Evolutionary conservation across 35 echinoderm and acorn worm species (phyloP).

Genomic region (Strongylocentrotus purpuratus): DNA sequence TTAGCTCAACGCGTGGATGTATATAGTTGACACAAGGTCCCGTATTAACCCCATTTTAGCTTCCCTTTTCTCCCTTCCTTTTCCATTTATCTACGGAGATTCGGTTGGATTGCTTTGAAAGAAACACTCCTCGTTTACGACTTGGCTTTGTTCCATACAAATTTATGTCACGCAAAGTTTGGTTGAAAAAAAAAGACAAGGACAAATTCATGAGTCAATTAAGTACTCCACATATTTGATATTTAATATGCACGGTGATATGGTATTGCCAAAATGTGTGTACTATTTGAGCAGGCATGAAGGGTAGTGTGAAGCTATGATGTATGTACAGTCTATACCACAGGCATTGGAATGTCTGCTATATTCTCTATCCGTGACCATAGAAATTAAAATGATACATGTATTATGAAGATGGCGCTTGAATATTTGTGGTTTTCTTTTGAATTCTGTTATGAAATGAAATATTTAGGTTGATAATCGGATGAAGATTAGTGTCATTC

Average conservation of each 20-base stretch:
- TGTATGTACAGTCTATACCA: too few relatives aligned
- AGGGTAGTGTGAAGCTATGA: too few relatives aligned
- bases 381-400: not conserved
- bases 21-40: not conserved
- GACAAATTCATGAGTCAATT: conserved; percentile 11
- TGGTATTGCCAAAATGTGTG: not conserved
- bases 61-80: not conserved
- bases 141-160: not conserved
- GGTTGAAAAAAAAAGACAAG: not conserved
- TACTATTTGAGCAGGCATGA: too few relatives aligned
- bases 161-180: conserved; percentile 18
- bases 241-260: not conserved
- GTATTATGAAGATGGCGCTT: not conserved
- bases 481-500: not conserved
- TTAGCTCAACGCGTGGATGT: not conserved
- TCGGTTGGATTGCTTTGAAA: not conserved
- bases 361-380: too few relatives aligned
- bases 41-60: not conserved
- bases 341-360: too few relatives aligned
- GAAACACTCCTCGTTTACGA: not conserved
- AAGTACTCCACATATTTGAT: conserved; percentile 8
- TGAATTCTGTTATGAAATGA: not conserved
- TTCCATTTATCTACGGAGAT: conserved; percentile 3
- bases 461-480: not conserved
- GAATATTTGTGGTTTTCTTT: not conserved